Evolutionary conservation across 2,797 vertebrate genomes (phyloP).

Genomic region (Todus mexicanus): DNA sequence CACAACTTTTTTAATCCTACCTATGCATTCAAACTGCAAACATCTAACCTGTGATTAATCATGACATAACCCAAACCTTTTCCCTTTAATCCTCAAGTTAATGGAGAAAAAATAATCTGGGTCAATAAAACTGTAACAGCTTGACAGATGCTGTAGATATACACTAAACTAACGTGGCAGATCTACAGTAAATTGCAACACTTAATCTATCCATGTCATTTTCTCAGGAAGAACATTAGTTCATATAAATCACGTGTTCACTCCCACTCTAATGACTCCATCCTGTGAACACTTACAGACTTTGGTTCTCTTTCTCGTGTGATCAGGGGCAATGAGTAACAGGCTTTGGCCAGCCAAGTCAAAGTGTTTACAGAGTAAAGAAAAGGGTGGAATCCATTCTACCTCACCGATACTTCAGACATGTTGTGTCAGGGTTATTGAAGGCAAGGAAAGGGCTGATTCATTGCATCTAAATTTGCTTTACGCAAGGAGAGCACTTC

Average conservation of each 20-base stretch:
- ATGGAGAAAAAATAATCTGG: constrained; percentile 5
- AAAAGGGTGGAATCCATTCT: neutral
- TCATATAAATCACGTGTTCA: neutral
- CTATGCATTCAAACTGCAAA: constrained; percentile 7
- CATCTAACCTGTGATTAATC: constrained; percentile 41
- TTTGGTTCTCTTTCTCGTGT: neutral
- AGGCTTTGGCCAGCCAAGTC: neutral
- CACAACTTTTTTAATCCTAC: constrained; percentile 8
- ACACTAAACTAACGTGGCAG: neutral
- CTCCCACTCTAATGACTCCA: neutral
- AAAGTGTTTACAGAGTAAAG: neutral
- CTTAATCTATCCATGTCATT: neutral
- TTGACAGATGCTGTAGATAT: neutral
- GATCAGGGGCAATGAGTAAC: neutral
- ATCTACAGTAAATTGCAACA: neutral
- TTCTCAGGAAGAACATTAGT: constrained; percentile 1
- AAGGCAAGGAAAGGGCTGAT: neutral
- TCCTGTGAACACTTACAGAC: neutral
- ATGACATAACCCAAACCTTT: neutral
- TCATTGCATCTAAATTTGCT: neutral
- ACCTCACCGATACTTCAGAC: neutral
- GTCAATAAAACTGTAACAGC: neutral
- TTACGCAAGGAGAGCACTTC: neutral
- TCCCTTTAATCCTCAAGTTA: constrained; percentile 12
- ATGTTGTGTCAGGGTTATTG: neutral